Evolutionary conservation across 2,888 invertebrate genomes (phyloP).

Genomic region (Bursaphelenchus okinawaensis): DNA sequence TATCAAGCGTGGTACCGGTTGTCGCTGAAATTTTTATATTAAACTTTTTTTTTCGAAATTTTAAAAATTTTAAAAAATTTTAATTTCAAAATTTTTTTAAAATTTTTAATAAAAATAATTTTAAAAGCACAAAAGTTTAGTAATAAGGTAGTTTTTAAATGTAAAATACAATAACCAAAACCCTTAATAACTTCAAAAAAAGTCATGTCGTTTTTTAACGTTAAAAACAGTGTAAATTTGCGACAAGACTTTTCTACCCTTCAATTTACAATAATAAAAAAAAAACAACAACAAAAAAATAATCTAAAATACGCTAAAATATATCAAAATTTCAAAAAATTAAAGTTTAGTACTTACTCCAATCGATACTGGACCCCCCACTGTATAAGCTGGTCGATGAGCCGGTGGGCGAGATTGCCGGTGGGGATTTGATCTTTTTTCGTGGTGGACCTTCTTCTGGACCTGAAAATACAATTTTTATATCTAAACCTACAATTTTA

Average conservation of each 20-base stretch:
- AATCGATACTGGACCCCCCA: conserved; percentile 55
- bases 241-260: no score
- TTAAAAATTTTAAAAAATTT: not conserved
- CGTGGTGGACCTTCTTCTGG: conserved; percentile 58
- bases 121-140: not conserved
- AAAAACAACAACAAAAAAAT: no score
- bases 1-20: conserved; percentile 57
- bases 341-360: conserved; percentile 38
- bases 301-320: no score
- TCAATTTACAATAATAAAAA: no score
- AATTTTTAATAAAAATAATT: no score
- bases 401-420: conserved; percentile 57
- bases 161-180: no score
- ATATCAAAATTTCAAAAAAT: no score
- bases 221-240: no score
- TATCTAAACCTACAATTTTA: no score
- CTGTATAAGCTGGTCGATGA: conserved; percentile 56
- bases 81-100: not conserved
- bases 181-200: no score
- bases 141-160: no score
- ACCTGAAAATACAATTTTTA: conserved; percentile 46
- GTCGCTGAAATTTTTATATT: conserved; percentile 44
- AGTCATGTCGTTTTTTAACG: no score
- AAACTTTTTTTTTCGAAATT: not conserved
- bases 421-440: conserved; percentile 58